Evolutionary conservation across 2,797 vertebrate genomes (phyloP).

Genomic region (Hypotaenidia okinawae): DNA sequence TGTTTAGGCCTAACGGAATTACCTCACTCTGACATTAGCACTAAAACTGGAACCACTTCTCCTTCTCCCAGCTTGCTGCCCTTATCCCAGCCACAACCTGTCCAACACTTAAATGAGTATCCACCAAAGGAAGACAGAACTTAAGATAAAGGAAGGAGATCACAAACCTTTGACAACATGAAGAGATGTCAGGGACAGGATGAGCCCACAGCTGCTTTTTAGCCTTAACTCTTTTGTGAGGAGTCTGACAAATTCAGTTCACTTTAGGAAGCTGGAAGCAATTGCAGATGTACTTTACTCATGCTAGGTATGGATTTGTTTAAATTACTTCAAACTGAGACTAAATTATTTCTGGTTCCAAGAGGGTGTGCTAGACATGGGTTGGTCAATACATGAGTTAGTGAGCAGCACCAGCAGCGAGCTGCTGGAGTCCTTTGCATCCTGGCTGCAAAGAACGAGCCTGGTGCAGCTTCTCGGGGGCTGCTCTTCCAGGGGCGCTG

Average conservation of each 20-base stretch:
- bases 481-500: not conserved
- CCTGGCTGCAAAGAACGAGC: not conserved
- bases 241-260: not conserved
- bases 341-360: not conserved
- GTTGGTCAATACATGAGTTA: not conserved
- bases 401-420: fast-evolving
- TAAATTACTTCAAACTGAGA: not conserved
- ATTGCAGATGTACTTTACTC: not conserved
- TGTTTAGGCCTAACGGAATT: not conserved
- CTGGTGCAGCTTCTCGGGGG: not conserved
- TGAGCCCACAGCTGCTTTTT: not conserved
- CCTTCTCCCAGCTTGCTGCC: not conserved
- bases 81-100: not conserved
- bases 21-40: not conserved
- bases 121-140: not conserved
- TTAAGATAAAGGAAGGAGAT: not conserved
- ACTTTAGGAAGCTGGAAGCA: not conserved
- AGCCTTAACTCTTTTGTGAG: not conserved
- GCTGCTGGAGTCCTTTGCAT: not conserved
- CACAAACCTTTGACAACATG: not conserved
- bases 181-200: not conserved
- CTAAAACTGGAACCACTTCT: not conserved
- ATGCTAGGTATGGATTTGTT: not conserved
- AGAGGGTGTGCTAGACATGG: fast-evolving
- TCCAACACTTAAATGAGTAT: not conserved